phyloP scores from a whole-genome alignment of 2,113 vertebrate species.

The Erpornis zantholeuca region DNA sequence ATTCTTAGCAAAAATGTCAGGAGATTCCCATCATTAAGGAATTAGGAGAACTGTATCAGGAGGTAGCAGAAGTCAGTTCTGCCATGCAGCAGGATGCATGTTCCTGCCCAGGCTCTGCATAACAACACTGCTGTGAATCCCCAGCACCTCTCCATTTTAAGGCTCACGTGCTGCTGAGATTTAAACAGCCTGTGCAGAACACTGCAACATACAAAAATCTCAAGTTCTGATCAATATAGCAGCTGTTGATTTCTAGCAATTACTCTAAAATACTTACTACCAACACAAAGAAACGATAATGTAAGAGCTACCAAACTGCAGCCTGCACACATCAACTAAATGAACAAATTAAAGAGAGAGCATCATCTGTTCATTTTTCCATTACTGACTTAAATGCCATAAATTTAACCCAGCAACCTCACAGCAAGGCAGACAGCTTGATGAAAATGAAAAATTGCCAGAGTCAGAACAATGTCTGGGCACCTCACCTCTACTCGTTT shows the following conservation, averaged over 20 bases:
- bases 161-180: neutral
- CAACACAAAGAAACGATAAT: neutral
- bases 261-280: neutral
- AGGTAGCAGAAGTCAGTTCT: neutral
- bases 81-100: neutral
- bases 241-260: neutral
- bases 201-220: rapidly evolving
- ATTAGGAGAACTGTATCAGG: neutral
- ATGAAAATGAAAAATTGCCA: slow-evolving; percentile 53
- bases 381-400: slow-evolving; percentile 34
- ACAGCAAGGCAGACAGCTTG: slow-evolving; percentile 48
- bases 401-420: slow-evolving; percentile 47
- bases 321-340: neutral
- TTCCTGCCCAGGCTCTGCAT: neutral
- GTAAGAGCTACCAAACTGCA: neutral
- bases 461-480: slow-evolving; percentile 44
- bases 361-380: slow-evolving; percentile 53
- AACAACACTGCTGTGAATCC: neutral
- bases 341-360: slow-evolving; percentile 21
- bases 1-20: neutral
- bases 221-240: neutral
- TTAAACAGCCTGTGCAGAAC: neutral
- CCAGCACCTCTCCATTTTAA: neutral
- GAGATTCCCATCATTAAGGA: neutral
- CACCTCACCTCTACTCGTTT: slow-evolving; percentile 94